Evolutionary conservation across 2,113 vertebrate species (phyloP), one percentile per base, ranked within the genome.

Genomic region (Gopherus flavomarginatus): DNA sequence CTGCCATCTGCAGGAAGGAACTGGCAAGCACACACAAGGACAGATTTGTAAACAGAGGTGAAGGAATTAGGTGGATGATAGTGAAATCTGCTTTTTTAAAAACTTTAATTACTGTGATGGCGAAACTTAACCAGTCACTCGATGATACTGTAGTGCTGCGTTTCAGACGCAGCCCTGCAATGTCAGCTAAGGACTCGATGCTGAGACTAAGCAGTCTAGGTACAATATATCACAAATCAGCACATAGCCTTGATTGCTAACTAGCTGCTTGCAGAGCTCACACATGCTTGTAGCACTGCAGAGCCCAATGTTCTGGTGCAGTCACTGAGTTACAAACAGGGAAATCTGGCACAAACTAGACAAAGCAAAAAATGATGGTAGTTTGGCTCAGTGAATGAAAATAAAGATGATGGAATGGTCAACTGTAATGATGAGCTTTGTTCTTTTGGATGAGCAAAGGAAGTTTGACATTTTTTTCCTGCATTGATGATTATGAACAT

Each of bases 271-370:
- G 87, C 87, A 22, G 27, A 52, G 50, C 83, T 22, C 62, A 52
- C 52, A 31, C 87, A 78, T 44, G 78, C 44, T 50, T 54, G 78
- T 54, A 77, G 44, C 92, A 62, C 42, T 62, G 85, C 4, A 2
- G 72, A 88, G 80, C 44, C 47, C 81, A 24, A 65, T 1, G 1
- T 4, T 12, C 75, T 27, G 3, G 8, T 69, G 65, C 77, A 85
- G 81, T 22, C 62, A 13, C 0, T 1, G 13, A 5, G 1, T 11
- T 50, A 57, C 1, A 0, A 1, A 10, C 7, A 17, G 38, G 56
- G 31, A 21, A 53, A 42, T n/a, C 81, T 38, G 47, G 83, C 88
- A 80, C 80, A 44, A 52, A 19, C 53, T 57, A 69, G n/a, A 57
- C 50, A 31, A 35, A 78, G 85, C 57, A 78, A 13, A 44, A 44